Percentiles rank a stretch among this genome's conserved stretches.
These are phyloP conservation scores for Atlantisia rogersi DNA, from an alignment of 2,113 vertebrate genomes.

Conservation along the genomic window DNA sequence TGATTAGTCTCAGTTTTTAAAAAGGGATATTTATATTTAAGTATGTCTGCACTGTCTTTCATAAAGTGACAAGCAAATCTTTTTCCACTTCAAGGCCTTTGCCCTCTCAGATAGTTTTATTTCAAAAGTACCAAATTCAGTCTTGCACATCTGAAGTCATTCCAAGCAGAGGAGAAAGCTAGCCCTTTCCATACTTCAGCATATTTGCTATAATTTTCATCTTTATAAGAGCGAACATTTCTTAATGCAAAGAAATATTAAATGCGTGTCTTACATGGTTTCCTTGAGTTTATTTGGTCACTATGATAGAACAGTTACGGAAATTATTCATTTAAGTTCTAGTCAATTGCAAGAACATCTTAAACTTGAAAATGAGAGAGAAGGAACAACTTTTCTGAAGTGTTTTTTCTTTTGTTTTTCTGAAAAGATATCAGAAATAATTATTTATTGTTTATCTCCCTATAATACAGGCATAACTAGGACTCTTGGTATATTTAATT, in stretches of 20 bases:
- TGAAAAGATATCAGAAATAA: neutral
- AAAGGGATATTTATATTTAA: conserved; percentile 72
- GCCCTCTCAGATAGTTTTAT: conserved; percentile 43
- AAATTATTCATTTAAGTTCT: neutral
- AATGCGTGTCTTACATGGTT: accelerated
- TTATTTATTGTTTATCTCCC: neutral
- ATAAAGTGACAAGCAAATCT: conserved; percentile 37
- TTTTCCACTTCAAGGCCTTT: conserved; percentile 36
- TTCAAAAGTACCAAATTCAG: conserved; percentile 56
- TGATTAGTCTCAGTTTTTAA: conserved; percentile 67
- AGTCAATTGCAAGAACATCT: neutral
- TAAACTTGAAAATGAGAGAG: neutral
- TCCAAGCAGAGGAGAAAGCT: conserved; percentile 26
- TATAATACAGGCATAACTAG: neutral
- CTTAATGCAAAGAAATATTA: neutral
- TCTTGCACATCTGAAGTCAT: conserved; percentile 54
- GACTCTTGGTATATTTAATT: neutral
- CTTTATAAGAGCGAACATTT: neutral
- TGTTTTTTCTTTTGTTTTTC: neutral
- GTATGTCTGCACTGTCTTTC: conserved; percentile 53
- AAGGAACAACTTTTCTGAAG: neutral
- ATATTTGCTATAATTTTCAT: neutral
- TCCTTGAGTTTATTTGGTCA: neutral
- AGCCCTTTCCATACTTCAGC: neutral
- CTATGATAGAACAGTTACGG: neutral